phyloP scores from a whole-genome alignment of 1,140 invertebrate genomes.

The Schlechtendalia chinensis region DNA sequence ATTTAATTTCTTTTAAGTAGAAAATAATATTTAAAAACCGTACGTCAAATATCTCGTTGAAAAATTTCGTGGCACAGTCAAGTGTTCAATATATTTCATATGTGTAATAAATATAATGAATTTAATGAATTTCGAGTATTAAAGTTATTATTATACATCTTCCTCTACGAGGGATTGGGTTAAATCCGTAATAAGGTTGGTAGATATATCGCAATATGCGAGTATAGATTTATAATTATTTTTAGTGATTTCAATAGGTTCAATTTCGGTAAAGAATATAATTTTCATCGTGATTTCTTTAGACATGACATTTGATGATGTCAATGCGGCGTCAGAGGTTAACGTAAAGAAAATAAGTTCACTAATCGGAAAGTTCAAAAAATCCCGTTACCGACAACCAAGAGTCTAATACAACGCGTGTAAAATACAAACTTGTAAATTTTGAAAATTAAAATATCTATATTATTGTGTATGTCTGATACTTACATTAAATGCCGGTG shows the following conservation, averaged over 20 bases:
- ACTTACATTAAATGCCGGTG: no score
- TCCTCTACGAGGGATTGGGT: no score
- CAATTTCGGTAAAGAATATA: constrained; percentile 56
- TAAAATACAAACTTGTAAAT: not conserved
- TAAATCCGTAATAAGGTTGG: constrained; percentile 75
- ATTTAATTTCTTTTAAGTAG: no score
- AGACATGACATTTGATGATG: not conserved
- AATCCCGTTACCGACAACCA: constrained; percentile 4
- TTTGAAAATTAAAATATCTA: no score
- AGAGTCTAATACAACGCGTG: not conserved
- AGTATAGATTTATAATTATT: constrained; percentile 58
- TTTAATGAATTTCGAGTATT: no score
- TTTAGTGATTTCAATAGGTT: constrained; percentile 55
- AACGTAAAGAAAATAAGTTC: not conserved
- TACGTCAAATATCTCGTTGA: no score
- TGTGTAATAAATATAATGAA: no score
- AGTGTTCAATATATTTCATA: no score
- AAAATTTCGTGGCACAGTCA: no score
- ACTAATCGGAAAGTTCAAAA: not conserved
- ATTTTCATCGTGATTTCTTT: not conserved
- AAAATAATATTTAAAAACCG: no score
- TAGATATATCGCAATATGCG: constrained; percentile 79
- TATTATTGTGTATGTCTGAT: no score
- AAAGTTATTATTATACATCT: no score
- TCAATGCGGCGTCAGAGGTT: not conserved